phyloP scores from a whole-genome alignment of 2,888 invertebrate genomes.

The Nebria salina region DNA sequence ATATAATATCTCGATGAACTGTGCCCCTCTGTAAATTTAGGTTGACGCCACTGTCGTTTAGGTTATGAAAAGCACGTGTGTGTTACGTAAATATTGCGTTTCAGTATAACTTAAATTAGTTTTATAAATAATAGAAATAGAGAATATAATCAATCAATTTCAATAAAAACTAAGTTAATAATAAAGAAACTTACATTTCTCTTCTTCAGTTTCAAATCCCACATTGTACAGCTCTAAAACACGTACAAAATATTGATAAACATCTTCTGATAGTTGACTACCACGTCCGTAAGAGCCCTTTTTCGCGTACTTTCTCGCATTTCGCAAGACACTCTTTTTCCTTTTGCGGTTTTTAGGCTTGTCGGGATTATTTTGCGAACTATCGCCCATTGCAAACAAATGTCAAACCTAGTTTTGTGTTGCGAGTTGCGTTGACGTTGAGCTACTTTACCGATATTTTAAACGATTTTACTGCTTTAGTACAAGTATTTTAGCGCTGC shows the following conservation, averaged over 20 bases:
- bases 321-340: slow-evolving; percentile 73
- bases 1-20: background rate
- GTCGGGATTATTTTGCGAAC: slow-evolving; percentile 43
- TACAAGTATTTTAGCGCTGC: slow-evolving; percentile 1
- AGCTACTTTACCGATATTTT: slow-evolving; percentile 20
- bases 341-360: slow-evolving; percentile 67
- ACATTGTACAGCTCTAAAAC: slow-evolving; percentile 77
- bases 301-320: slow-evolving; percentile 80
- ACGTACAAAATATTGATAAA: slow-evolving; percentile 80
- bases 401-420: background rate
- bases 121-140: background rate
- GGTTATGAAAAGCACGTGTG: slow-evolving; percentile 38
- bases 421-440: too few relatives aligned
- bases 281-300: slow-evolving; percentile 79
- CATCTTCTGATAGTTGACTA: slow-evolving; percentile 74
- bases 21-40: slow-evolving; percentile 19
- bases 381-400: slow-evolving; percentile 34
- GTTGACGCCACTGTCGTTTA: slow-evolving; percentile 33
- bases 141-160: slow-evolving; percentile 2
- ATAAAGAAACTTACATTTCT: slow-evolving; percentile 68
- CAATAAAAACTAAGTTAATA: background rate
- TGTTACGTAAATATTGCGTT: slow-evolving; percentile 10
- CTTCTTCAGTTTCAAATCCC: slow-evolving; percentile 75
- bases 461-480: background rate
- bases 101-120: background rate